phyloP scores from a whole-genome alignment of 2,797 vertebrate genomes.

The Crenuchus spilurus region DNA sequence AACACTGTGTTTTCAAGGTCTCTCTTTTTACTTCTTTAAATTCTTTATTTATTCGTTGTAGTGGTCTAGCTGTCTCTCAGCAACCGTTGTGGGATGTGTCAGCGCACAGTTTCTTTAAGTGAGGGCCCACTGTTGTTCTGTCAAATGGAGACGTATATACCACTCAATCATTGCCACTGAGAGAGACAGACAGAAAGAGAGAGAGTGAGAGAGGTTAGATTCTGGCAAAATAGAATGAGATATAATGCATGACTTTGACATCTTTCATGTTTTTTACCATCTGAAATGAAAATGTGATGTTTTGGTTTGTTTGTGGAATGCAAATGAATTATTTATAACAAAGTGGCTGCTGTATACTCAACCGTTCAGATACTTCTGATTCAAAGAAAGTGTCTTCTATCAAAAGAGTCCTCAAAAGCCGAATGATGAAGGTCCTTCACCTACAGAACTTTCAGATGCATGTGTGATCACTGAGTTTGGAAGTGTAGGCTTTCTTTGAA shows the following conservation, averaged over 20 bases:
- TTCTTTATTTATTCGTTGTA: conserved; percentile 41
- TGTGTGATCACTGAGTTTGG: background rate
- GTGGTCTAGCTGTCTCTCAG: conserved; percentile 41
- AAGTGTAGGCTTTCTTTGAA: conserved; percentile 26
- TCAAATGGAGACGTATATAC: conserved; percentile 24
- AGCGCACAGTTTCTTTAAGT: conserved; percentile 33
- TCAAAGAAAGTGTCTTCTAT: background rate
- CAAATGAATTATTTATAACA: background rate
- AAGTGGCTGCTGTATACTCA: background rate
- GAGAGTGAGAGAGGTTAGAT: background rate
- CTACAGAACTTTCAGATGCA: conserved; percentile 2
- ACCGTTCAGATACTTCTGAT: background rate
- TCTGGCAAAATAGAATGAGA: background rate
- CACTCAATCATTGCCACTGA: background rate
- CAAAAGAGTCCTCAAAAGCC: background rate
- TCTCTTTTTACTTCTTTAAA: conserved; percentile 38
- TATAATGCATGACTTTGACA: background rate
- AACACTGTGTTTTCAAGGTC: conserved; percentile 31
- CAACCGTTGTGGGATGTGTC: conserved; percentile 45
- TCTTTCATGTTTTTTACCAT: too few species aligned
- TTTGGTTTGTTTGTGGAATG: background rate
- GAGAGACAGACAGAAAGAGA: background rate
- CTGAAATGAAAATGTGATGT: too few species aligned
- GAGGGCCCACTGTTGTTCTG: conserved; percentile 28
- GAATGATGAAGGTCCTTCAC: background rate